Percentiles rank a stretch among this genome's conserved stretches.
phyloP scores from a whole-genome alignment of 1,140 invertebrate genomes.

The Aradophagus sp. region DNA sequence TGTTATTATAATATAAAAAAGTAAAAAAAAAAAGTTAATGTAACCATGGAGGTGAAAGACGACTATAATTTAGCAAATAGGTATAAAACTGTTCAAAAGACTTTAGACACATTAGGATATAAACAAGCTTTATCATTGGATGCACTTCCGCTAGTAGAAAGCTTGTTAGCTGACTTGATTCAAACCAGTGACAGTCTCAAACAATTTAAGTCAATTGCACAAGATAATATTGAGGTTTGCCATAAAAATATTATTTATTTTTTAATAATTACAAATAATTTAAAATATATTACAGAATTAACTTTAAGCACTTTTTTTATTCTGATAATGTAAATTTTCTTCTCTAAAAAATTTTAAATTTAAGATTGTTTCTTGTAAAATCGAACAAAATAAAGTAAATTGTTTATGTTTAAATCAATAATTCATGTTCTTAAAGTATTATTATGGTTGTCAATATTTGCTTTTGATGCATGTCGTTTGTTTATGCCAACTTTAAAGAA shows the following conservation, averaged over 20 bases:
- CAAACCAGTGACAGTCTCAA: conserved; percentile 86
- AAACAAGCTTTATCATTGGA: conserved; percentile 82
- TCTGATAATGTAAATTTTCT: too few relatives aligned
- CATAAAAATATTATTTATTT: conserved; percentile 18
- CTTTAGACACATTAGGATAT: conserved; percentile 84
- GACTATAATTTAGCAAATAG: conserved; percentile 67
- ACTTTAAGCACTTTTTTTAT: too few relatives aligned
- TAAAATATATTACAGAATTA: too few relatives aligned
- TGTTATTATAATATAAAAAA: conserved; percentile 2
- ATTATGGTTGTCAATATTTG: too few relatives aligned
- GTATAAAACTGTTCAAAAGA: conserved; percentile 76
- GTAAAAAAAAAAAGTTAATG: conserved; percentile 6
- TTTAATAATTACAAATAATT: too few relatives aligned
- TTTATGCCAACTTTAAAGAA: too few relatives aligned
- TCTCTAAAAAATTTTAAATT: too few relatives aligned
- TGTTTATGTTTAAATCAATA: too few relatives aligned
- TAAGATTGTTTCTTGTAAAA: too few relatives aligned
- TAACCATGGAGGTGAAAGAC: conserved; percentile 57
- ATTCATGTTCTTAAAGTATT: too few relatives aligned
- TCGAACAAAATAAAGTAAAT: too few relatives aligned
- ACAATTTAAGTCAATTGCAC: conserved; percentile 84
- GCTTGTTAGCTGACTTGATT: conserved; percentile 83
- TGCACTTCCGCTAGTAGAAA: conserved; percentile 83
- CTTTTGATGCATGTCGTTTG: too few relatives aligned
- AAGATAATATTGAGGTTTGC: conserved; percentile 78